A percentile compares a stretch with the other conserved stretches of the same genome.
phyloP scores from a whole-genome alignment of 1,140 invertebrate species.

The Hydropsyche tenuis region DNA sequence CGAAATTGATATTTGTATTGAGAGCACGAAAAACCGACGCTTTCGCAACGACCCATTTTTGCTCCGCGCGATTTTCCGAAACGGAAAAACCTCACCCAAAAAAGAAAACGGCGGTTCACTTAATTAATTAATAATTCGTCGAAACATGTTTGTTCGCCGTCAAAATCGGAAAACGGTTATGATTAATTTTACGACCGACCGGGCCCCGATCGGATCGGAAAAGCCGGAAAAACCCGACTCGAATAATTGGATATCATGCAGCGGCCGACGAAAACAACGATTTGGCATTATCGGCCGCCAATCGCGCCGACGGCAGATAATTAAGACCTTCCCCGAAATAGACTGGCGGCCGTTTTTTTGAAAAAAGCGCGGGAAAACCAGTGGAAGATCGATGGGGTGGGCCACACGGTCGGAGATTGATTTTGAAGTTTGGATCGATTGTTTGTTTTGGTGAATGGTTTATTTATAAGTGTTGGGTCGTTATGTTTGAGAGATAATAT shows the following conservation, averaged over 20 bases:
- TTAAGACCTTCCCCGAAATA: constrained; percentile 2
- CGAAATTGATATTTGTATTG: no score
- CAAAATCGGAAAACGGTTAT: not conserved
- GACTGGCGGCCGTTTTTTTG: not conserved
- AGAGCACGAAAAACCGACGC: no score
- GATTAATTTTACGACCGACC: not conserved
- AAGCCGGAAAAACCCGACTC: constrained; percentile 11
- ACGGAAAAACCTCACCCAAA: no score
- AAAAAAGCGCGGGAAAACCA: not conserved
- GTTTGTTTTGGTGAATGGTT: no score
- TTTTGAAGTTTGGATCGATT: no score
- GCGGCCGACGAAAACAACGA: constrained; percentile 12
- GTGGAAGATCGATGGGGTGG: not conserved
- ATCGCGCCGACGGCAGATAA: constrained; percentile 28
- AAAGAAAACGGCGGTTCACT: no score
- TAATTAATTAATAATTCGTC: no score
- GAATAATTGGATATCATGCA: constrained; percentile 26
- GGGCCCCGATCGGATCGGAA: not conserved
- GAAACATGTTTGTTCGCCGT: not conserved
- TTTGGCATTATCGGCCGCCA: constrained; percentile 27
- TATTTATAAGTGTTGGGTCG: no score
- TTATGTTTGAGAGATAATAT: no score
- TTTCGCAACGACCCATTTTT: no score
- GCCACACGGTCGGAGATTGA: no score
- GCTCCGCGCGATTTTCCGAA: no score